These are phyloP conservation scores for Torymus auratus DNA, from an alignment of 2,888 invertebrate species.

Conservation along the genomic window DNA sequence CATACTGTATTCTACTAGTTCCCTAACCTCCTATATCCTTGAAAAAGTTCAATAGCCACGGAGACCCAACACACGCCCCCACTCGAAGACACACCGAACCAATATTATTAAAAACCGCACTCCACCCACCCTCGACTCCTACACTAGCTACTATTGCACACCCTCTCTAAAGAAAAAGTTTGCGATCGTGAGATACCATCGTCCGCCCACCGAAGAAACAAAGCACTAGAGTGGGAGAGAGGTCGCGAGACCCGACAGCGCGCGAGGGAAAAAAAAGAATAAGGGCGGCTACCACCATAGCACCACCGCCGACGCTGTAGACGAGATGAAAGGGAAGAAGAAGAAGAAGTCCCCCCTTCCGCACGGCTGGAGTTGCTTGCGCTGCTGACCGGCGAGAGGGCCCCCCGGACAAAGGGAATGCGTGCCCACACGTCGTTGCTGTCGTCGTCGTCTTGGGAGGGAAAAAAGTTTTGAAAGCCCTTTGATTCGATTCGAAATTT, in stretches of 20 bases:
- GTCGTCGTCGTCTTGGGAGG: background rate
- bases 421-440: constrained; percentile 7
- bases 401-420: constrained; percentile 19
- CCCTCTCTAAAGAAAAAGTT: constrained; percentile 31
- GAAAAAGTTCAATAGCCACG: too few species aligned
- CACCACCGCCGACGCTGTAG: too few species aligned
- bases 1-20: too few species aligned
- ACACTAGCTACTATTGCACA: background rate
- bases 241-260: background rate
- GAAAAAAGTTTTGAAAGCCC: constrained; percentile 43
- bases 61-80: too few species aligned
- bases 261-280: constrained; percentile 28
- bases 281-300: constrained; percentile 47
- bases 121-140: background rate
- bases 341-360: background rate
- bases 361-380: background rate
- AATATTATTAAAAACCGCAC: constrained; percentile 6
- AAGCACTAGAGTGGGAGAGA: background rate
- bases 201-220: constrained; percentile 18
- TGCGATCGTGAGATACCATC: background rate
- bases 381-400: background rate
- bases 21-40: too few species aligned
- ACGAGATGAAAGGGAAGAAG: constrained; percentile 47
- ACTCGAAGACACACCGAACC: background rate
- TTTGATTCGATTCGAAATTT: constrained; percentile 33